Evolutionary conservation across 2,797 vertebrate species (phyloP), one percentile per base, ranked within the genome.

Genomic region (Epinephelus awoara): DNA sequence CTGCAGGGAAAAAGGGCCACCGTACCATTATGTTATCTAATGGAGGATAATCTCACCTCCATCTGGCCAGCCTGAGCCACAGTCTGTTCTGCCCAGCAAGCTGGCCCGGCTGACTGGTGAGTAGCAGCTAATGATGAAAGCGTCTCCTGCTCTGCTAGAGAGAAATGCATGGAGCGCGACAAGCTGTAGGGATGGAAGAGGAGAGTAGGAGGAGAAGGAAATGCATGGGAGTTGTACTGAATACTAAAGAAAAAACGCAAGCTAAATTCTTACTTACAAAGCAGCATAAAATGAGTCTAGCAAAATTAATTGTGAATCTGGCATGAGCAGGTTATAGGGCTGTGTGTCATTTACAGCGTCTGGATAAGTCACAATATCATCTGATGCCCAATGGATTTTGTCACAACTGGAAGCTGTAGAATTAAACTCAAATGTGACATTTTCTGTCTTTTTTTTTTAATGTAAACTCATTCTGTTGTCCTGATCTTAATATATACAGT

Each of bases 1-100:
- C 71, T 82, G 40, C 2, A 14, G 52, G 67, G 69, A 79, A 78
- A 70, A 51, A 52, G 40, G 79, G 59, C 78, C 74, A 57, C 59
- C 21, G 2, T 29, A 29, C 77, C 63, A 69, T 85, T 76, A 80
- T 89, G 81, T 91, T 89, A 88, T 88, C 83, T 84, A 89, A 85
- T 67, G 74, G 73, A 79, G 72, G 85, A 85, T 92, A 91, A 92
- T 88, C 89, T 90, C 74, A 69, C 85, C 67, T 89, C 90, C 89
- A 91, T 93, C 88, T 93, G 90, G 72, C 77, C 15, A 7, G 59
- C 25, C 79, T 84, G 84, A 75, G 80, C 78, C 73, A 7, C 79
- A 64, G 84, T 80, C 85, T 75, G 83, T 54, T 61, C 82, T 56
- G 61, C 79, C 64, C 75, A 47, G 72, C 57, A 40, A 72, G 73